Percentiles rank a stretch among this genome's conserved stretches.
These are phyloP conservation scores for Glyphotaelius pellucidus DNA, from an alignment of 2,888 invertebrate species.

Conservation along the genomic window DNA sequence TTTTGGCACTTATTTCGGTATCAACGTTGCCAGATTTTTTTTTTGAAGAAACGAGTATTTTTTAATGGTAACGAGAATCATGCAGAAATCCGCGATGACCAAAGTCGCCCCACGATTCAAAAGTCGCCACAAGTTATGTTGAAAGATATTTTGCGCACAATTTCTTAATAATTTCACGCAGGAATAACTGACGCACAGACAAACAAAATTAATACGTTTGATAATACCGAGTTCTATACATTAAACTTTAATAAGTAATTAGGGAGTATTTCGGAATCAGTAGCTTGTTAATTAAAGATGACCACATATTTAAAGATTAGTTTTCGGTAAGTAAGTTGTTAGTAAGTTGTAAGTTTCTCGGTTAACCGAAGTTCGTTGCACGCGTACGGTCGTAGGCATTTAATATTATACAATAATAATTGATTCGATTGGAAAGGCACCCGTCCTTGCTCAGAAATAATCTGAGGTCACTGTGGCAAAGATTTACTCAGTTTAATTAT, in stretches of 20 bases:
- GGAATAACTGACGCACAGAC: too few species aligned
- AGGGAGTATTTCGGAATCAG: not conserved
- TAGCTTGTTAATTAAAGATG: not conserved
- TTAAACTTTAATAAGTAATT: not conserved
- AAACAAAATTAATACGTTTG: too few species aligned
- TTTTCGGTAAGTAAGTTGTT: too few species aligned
- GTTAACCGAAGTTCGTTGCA: not conserved
- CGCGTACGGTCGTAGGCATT: not conserved
- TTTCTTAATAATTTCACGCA: too few species aligned
- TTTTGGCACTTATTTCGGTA: too few species aligned
- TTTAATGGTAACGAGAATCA: too few species aligned
- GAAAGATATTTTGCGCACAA: too few species aligned
- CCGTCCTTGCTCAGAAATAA: slow-evolving; percentile 34
- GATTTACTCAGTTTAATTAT: slow-evolving; percentile 16
- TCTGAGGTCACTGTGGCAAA: slow-evolving; percentile 43
- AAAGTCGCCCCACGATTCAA: too few species aligned
- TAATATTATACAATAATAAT: slow-evolving; percentile 20
- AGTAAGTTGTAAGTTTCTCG: not conserved
- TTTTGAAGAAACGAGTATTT: too few species aligned
- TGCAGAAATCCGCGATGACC: too few species aligned
- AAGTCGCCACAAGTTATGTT: too few species aligned
- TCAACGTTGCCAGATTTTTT: too few species aligned
- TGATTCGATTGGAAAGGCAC: slow-evolving; percentile 48
- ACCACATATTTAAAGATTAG: not conserved
- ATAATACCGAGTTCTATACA: not conserved